These are phyloP conservation scores for Torymus texanus DNA, from an alignment of 2,888 invertebrate genomes.

Conservation along the genomic window DNA sequence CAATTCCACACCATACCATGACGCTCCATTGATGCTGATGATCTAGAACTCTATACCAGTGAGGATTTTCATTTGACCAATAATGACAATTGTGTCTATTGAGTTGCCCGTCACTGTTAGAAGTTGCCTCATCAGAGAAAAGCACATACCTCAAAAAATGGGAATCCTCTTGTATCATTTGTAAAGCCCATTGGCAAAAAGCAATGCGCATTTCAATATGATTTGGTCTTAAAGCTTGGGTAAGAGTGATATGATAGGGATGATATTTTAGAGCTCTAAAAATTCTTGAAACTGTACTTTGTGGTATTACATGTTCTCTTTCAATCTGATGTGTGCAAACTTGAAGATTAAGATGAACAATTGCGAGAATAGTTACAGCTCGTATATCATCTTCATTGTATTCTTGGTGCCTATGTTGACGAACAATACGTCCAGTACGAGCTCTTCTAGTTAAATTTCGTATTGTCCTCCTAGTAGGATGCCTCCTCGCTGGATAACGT, in stretches of 20 bases:
- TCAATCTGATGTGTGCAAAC: neutral
- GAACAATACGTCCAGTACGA: neutral
- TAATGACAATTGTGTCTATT: conserved; percentile 16
- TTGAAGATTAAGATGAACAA: neutral
- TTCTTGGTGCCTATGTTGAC: neutral
- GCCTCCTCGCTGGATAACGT: neutral
- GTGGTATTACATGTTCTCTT: neutral
- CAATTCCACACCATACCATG: neutral
- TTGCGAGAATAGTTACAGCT: neutral
- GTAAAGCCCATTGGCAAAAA: neutral
- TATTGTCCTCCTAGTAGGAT: no score
- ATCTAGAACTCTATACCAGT: neutral
- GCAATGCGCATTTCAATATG: neutral
- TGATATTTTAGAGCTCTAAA: neutral
- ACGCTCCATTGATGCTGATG: conserved; percentile 8
- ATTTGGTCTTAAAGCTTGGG: neutral
- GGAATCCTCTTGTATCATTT: neutral
- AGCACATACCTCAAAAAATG: neutral
- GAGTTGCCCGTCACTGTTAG: neutral
- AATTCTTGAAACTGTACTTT: neutral
- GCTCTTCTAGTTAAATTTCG: neutral
- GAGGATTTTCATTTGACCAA: neutral
- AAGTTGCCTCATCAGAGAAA: neutral
- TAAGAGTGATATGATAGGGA: neutral
- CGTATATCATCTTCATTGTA: no score